A percentile compares a stretch with the other conserved stretches of the same genome.
Conservation (phyloP, 2,888 invertebrate species). For the Rugalucina vietnamica region DNA sequence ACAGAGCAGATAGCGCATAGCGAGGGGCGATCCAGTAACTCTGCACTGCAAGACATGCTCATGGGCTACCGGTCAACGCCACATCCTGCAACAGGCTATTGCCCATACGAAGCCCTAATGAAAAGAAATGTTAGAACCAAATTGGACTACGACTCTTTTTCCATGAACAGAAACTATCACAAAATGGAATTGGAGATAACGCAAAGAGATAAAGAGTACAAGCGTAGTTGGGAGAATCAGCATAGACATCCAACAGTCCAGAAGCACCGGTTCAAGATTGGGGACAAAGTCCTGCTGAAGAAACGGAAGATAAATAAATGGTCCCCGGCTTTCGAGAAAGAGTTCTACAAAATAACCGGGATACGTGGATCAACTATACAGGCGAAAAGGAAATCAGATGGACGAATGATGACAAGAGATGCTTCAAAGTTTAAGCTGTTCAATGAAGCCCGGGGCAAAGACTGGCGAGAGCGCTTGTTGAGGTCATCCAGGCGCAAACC, state of each 20-base stretch:
- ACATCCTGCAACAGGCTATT: too few relatives aligned
- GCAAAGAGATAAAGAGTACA: constrained; percentile 20
- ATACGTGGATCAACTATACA: constrained; percentile 36
- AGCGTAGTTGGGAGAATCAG: background rate
- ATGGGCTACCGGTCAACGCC: constrained; percentile 44
- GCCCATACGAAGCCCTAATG: too few relatives aligned
- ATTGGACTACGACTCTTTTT: background rate
- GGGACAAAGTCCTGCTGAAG: constrained; percentile 36
- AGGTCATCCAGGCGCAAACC: too few relatives aligned
- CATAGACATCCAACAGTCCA: background rate
- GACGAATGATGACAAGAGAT: background rate
- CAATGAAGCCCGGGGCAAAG: background rate
- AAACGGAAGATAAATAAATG: constrained; percentile 30
- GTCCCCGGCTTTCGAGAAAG: constrained; percentile 23
- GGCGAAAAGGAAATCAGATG: constrained; percentile 32
- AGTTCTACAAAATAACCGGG: constrained; percentile 20
- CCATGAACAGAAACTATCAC: background rate
- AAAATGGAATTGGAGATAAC: constrained; percentile 8
- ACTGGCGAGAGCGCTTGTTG: background rate
- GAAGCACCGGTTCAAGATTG: constrained; percentile 18
- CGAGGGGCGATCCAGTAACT: constrained; percentile 12
- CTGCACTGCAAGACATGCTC: constrained; percentile 43
- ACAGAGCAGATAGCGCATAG: constrained; percentile 31
- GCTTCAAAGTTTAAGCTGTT: constrained; percentile 4
- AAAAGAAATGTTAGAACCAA: constrained; percentile 31